Base-by-base conservation (phyloP, 2,888 invertebrate genomes). In the Acrocera orbiculus region DNA sequence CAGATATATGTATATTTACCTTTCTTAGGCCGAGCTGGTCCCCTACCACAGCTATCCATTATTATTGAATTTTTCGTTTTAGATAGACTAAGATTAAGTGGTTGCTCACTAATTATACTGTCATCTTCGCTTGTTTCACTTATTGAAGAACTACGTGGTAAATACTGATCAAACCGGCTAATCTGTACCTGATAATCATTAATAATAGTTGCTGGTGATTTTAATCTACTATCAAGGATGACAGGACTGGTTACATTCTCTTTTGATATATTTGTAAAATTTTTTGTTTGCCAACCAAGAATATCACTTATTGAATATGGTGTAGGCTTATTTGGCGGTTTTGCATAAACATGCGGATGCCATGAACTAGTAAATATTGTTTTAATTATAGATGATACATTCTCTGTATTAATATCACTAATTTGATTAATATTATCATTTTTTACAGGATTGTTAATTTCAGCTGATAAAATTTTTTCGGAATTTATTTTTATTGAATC, bases 341-440 rank as follows among this genome's bases (percentile, higher is more conserved):
- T 76, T 3, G 74, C 78, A 55, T 89, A 89, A 15, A 87, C 81
- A 56, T 89, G 89, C 22, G 85, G 80, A 62, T 87, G 89, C 87
- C 89, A 89, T 24, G 81, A 60, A 16, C 56, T 47, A 5, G 35
- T 40, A 16, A 30, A 11, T 20, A 29, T 7, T 31, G 34, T 13
- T 6, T 34, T 23, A 10, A 35, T 35, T 5, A 19, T 26, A 2
- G 31, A 25, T 4, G 30, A 32, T 10, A 34, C 16, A 17, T 32
- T 25, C 16, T 27, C 34, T 11, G 4, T 30, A n/a, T 16, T 9
- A 2, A 16, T 4, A 11, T 25, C 5, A 35, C n/a, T 23, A 23
- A 26, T 26, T 26, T 15, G 26, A 19, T 26, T 10, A 14, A 4
- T 27, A 19, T 20, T 16, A 13, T 7, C 9, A 20, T 15, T 16